phyloP scores from a whole-genome alignment of 2,797 vertebrate species.

The Ataeniobius toweri region DNA sequence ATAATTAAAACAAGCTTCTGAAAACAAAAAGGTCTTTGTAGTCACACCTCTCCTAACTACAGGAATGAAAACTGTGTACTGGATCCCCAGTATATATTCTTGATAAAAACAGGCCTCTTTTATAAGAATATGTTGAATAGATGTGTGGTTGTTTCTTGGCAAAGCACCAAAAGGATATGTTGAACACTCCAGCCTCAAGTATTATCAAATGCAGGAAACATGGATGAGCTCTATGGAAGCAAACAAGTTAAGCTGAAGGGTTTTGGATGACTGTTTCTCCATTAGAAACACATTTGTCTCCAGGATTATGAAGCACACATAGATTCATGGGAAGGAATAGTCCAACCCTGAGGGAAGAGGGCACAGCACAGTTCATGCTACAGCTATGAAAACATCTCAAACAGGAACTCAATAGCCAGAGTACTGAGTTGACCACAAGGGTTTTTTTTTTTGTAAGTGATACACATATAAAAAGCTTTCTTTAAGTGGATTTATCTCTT shows the following conservation, averaged over 20 bases:
- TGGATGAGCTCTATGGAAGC: too few relatives aligned
- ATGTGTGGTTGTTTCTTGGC: background rate
- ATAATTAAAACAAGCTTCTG: background rate
- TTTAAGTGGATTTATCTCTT: background rate
- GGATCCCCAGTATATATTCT: background rate
- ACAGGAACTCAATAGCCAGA: background rate
- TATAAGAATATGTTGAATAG: background rate
- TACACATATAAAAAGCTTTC: background rate
- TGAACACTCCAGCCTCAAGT: background rate
- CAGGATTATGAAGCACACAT: background rate
- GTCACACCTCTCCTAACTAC: background rate
- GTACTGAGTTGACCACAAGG: too few relatives aligned
- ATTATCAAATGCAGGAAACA: too few relatives aligned
- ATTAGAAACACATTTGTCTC: too few relatives aligned
- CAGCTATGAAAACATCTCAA: background rate
- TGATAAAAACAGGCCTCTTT: background rate
- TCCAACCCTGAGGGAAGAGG: background rate
- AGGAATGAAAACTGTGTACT: background rate
- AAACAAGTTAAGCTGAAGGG: too few relatives aligned
- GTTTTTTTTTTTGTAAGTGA: too few relatives aligned
- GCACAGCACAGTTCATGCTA: background rate
- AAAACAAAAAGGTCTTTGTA: background rate
- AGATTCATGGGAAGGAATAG: background rate
- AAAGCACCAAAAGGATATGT: background rate
- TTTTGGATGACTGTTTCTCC: too few relatives aligned